Evolutionary conservation across 2,113 vertebrate species (phyloP), one percentile per base, ranked within the genome.

Genomic region (Prunella fulvescens): DNA sequence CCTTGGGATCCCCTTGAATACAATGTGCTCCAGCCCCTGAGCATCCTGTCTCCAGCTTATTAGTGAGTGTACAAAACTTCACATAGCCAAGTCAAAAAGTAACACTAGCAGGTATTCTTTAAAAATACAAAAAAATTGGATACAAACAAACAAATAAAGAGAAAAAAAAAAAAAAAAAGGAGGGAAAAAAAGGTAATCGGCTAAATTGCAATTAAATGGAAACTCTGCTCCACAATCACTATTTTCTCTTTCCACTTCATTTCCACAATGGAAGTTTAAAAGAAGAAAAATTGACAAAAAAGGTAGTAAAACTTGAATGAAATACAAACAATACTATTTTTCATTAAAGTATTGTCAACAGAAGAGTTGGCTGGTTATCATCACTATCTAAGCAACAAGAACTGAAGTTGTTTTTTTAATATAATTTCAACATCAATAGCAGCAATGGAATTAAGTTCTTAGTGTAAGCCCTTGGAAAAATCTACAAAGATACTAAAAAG

Each of bases 341-440:
- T 42, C 69, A 45, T 76, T 18, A 78, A 44, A 57, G 14, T 74
- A 70, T 40, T 92, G 70, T 81, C 51, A 86, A 82, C 28, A 84
- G 72, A 92, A 91, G 65, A 76, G 31, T 7, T 94, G 65, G 51
- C 29, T 35, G 47, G 45, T 69, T 88, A 80, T 86, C 81, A 76
- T 79, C 1, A 2, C 45, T 77, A 71, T 81, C 61, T 92, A 89
- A 89, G 90, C 73, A 93, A 73, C 11, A 71, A 87, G 72, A 86
- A 40, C n/a, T 90, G 60, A 87, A 95, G 77, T 26, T 80, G 22
- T 47, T 40, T 47, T 84, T 91, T 61, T 20, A 79, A 88, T 74
- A 33, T 54, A 70, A 73, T 93, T 96, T 85, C 61, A 88, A 91
- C 66, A 91, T 94, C 81, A 97, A 90, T 74, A 83, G 71, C 72